A percentile compares a stretch with the other conserved stretches of the same genome.
phyloP scores from a whole-genome alignment of 2,888 invertebrate species.

The Anagyrus pseudococci region DNA sequence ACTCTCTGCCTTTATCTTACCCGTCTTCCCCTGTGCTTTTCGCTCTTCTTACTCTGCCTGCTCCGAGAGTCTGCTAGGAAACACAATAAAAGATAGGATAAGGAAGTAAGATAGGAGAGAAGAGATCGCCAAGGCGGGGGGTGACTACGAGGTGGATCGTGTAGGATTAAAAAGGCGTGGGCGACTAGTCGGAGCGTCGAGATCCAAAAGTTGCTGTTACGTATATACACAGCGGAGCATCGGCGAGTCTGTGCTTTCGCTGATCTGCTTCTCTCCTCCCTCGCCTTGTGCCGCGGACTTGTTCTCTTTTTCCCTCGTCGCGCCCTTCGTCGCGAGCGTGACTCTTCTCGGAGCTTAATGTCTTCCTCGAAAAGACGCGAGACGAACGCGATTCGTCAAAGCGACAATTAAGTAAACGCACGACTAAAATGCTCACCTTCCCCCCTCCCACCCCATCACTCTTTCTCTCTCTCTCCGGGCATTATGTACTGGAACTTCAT shows the following conservation, averaged over 20 bases:
- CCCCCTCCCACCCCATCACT: no score
- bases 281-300: not conserved
- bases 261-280: not conserved
- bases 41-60: not conserved
- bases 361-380: conserved; percentile 46
- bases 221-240: not conserved
- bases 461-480: not conserved
- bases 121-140: not conserved
- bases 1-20: no score
- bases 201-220: not conserved
- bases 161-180: conserved; percentile 17
- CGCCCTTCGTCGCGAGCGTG: not conserved
- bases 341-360: conserved; percentile 29
- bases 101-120: no score
- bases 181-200: conserved; percentile 7
- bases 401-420: conserved; percentile 38
- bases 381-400: conserved; percentile 50
- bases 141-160: conserved; percentile 12
- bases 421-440: conserved; percentile 40
- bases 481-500: conserved; percentile 34
- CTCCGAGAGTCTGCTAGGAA: not conserved
- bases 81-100: no score
- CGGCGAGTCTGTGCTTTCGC: not conserved
- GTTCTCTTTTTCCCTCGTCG: no score
- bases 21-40: conserved; percentile 8